Evolutionary conservation across 2,797 vertebrate species (phyloP).

Genomic region (Pelochelys cantorii): DNA sequence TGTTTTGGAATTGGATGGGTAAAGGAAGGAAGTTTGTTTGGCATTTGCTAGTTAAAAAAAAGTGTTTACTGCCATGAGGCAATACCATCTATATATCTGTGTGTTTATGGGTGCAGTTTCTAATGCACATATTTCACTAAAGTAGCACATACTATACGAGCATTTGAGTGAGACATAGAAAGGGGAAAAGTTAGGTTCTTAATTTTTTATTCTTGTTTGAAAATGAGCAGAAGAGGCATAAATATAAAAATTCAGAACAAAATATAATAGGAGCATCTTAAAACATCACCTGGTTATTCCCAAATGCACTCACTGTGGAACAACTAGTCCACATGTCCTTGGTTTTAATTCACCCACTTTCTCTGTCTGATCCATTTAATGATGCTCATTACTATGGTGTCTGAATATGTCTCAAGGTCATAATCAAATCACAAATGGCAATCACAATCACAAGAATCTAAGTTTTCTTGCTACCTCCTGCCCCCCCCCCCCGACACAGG

Average conservation of each 20-base stretch:
- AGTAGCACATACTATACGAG: neutral
- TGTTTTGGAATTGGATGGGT: neutral
- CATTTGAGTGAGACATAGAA: neutral
- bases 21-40: neutral
- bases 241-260: neutral
- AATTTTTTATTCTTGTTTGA: neutral
- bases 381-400: neutral
- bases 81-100: neutral
- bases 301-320: neutral
- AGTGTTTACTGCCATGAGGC: neutral
- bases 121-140: slow-evolving; percentile 34
- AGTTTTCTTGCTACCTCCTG: neutral
- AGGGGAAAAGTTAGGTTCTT: rapidly evolving
- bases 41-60: neutral
- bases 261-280: neutral
- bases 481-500: neutral
- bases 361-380: neutral
- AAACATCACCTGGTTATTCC: neutral
- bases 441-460: neutral
- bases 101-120: neutral
- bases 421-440: neutral
- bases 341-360: neutral
- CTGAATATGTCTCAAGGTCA: neutral
- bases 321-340: neutral
- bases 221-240: neutral